Conservation (phyloP, 2,888 invertebrate genomes). For the Osedax fenrisi region DNA sequence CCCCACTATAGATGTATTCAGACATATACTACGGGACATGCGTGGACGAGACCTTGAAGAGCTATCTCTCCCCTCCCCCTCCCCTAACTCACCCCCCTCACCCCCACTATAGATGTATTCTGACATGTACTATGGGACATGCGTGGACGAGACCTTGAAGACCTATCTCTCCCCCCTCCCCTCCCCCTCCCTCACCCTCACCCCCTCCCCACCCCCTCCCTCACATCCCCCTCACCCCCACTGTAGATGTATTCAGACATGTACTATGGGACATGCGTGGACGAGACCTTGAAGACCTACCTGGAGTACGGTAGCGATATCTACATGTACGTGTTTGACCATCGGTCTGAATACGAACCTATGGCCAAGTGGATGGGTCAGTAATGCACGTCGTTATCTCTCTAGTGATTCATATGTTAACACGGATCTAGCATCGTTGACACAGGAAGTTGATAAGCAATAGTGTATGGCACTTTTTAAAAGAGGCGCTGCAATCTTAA, state of each 20-base stretch:
- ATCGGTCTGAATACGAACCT: slow-evolving; percentile 46
- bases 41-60: slow-evolving; percentile 43
- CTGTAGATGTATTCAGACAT: slow-evolving; percentile 47
- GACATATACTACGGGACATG: slow-evolving; percentile 48
- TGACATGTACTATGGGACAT: slow-evolving; percentile 47
- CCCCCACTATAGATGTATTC: slow-evolving; percentile 43
- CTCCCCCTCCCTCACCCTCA: background rate
- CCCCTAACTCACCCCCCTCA: background rate
- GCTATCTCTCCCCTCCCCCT: no score
- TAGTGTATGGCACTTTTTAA: no score
- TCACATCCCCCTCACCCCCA: background rate
- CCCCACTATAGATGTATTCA: slow-evolving; percentile 43
- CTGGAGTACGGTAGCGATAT: slow-evolving; percentile 38
- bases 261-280: slow-evolving; percentile 47
- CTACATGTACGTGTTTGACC: slow-evolving; percentile 48
- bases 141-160: slow-evolving; percentile 44
- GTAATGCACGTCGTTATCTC: no score
- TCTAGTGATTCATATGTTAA: background rate
- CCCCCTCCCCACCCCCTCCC: background rate
- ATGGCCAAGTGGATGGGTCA: slow-evolving; percentile 50
- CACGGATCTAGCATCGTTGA: background rate
- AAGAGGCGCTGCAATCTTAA: no score
- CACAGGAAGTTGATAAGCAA: no score
- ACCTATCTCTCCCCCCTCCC: slow-evolving; percentile 37
- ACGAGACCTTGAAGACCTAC: slow-evolving; percentile 43